Conservation (phyloP, 2,888 invertebrate species). For the Gordius sp. region DNA sequence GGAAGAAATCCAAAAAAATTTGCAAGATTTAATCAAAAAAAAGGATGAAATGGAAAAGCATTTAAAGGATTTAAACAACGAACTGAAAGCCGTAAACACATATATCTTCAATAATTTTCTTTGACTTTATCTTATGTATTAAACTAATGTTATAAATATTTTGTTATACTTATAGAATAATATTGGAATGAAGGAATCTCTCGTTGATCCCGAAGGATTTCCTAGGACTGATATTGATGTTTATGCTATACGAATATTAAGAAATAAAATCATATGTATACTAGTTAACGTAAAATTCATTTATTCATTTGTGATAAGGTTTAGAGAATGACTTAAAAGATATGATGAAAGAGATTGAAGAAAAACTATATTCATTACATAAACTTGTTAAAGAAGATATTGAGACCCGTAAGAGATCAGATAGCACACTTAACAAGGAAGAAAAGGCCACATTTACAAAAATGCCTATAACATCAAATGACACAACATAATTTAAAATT, state of each 20-base stretch:
- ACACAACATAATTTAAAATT: no score
- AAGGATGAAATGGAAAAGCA: slow-evolving; percentile 3
- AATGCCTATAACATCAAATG: no score
- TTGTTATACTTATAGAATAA: slow-evolving; percentile 36
- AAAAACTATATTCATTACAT: slow-evolving; percentile 31
- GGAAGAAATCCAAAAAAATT: not conserved
- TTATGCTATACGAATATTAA: slow-evolving; percentile 59
- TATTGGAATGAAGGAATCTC: slow-evolving; percentile 53
- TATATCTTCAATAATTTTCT: not conserved
- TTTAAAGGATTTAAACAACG: not conserved
- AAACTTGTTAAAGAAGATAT: slow-evolving; percentile 9
- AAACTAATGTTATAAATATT: no score
- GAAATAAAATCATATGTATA: slow-evolving; percentile 62
- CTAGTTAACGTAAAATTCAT: slow-evolving; percentile 21
- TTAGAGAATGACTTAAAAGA: slow-evolving; percentile 62
- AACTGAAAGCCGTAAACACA: not conserved
- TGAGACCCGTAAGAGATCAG: not conserved
- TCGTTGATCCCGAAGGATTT: slow-evolving; percentile 59
- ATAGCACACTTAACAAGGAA: not conserved
- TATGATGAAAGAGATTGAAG: slow-evolving; percentile 55
- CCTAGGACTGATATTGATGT: slow-evolving; percentile 67
- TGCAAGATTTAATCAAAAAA: not conserved
- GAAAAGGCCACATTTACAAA: no score
- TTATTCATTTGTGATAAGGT: slow-evolving; percentile 35
- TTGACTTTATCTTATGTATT: not conserved